These are phyloP conservation scores for Caenorhabditis sp. DNA, from an alignment of 2,888 invertebrate genomes.

Conservation along the genomic window DNA sequence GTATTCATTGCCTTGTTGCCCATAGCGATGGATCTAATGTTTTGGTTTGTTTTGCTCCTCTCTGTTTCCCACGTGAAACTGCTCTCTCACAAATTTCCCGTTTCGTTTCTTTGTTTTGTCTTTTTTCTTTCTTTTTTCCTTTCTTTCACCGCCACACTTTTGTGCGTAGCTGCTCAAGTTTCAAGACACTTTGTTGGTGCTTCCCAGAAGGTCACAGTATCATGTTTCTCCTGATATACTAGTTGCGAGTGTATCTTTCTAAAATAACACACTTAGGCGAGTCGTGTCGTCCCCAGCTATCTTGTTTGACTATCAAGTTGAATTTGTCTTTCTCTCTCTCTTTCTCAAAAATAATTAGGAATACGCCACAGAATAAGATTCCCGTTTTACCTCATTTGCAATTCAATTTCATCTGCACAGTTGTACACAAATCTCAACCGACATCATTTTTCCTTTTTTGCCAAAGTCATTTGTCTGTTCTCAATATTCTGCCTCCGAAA, in stretches of 20 bases:
- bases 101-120: not conserved
- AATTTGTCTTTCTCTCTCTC: conserved; percentile 28
- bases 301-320: conserved; percentile 36
- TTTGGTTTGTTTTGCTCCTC: conserved; percentile 5
- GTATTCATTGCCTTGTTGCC: conserved; percentile 28
- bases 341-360: conserved; percentile 58
- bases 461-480: conserved; percentile 14
- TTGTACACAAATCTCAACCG: conserved; percentile 24
- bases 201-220: conserved; percentile 46
- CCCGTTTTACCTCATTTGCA: conserved; percentile 63
- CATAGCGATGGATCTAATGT: not conserved
- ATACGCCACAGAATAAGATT: conserved; percentile 39
- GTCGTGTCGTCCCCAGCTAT: conserved; percentile 29
- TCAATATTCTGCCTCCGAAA: not conserved
- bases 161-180: conserved; percentile 32
- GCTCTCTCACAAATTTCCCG: not conserved
- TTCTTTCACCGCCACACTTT: conserved; percentile 12
- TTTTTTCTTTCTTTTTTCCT: conserved; percentile 11
- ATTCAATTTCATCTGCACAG: conserved; percentile 43
- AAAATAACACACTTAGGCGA: conserved; percentile 4
- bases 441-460: conserved; percentile 11
- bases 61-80: conserved; percentile 24
- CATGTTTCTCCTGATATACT: conserved; percentile 36
- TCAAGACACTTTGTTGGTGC: conserved; percentile 48
- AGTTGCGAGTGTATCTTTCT: conserved; percentile 4